These are phyloP conservation scores for Allobates femoralis DNA, from an alignment of 2,797 vertebrate species.

Conservation along the genomic window DNA sequence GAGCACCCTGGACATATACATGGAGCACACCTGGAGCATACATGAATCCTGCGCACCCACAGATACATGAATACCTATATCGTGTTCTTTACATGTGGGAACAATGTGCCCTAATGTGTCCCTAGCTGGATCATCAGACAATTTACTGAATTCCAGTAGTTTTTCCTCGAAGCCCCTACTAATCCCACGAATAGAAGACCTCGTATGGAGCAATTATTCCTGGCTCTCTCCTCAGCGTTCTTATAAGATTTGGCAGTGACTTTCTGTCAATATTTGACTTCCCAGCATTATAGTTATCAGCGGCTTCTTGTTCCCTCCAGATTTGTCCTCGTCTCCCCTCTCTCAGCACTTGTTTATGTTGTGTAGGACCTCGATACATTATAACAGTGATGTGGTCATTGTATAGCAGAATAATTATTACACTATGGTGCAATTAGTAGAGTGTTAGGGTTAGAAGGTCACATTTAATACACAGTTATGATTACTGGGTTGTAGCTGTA, in stretches of 20 bases:
- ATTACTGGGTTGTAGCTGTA: neutral
- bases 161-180: neutral
- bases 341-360: neutral
- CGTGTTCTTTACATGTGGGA: too few species aligned
- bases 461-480: neutral
- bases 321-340: neutral
- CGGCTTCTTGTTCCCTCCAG: neutral
- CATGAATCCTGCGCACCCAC: too few species aligned
- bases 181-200: neutral
- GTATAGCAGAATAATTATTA: neutral
- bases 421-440: neutral
- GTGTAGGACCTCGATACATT: neutral
- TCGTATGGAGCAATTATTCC: neutral
- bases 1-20: too few species aligned
- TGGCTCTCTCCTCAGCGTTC: neutral
- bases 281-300: slow-evolving; percentile 10
- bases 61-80: neutral
- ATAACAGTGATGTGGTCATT: neutral
- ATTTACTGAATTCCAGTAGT: slow-evolving; percentile 1
- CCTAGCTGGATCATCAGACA: neutral
- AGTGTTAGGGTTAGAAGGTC: neutral
- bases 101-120: neutral
- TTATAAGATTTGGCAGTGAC: slow-evolving; percentile 16
- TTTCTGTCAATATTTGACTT: slow-evolving; percentile 27
- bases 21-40: too few species aligned